phyloP scores from a whole-genome alignment of 2,888 invertebrate genomes.

The Drosophila anomelani region DNA sequence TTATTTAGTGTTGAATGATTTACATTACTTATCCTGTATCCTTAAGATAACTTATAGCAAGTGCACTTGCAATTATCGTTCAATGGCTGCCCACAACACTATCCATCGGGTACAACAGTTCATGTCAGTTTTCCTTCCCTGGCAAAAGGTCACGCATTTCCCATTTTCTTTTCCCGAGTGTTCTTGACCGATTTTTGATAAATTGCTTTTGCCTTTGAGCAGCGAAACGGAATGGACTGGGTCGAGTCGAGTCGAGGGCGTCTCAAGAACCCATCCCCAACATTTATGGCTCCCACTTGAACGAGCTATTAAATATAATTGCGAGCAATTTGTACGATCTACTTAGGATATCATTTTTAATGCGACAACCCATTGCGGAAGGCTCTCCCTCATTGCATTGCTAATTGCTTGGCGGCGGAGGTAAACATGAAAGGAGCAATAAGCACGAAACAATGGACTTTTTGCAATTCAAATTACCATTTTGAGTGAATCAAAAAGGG shows the following conservation, averaged over 20 bases:
- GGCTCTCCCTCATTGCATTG: slow-evolving; percentile 40
- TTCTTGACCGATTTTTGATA: slow-evolving; percentile 49
- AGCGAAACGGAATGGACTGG: slow-evolving; percentile 3
- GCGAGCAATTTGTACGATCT: slow-evolving; percentile 75
- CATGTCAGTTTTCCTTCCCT: slow-evolving; percentile 11
- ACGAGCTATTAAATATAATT: slow-evolving; percentile 74
- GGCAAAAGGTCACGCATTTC: slow-evolving; percentile 20
- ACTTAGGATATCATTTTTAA: slow-evolving; percentile 77
- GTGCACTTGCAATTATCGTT: slow-evolving; percentile 10
- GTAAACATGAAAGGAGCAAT: slow-evolving; percentile 39
- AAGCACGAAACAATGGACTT: slow-evolving; percentile 62
- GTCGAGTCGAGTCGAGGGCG: background rate
- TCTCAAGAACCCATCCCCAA: slow-evolving; percentile 36
- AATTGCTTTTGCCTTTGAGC: slow-evolving; percentile 50
- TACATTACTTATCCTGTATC: background rate
- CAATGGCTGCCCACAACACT: background rate
- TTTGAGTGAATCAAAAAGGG: slow-evolving; percentile 70
- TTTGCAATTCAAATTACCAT: slow-evolving; percentile 74
- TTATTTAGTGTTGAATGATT: background rate
- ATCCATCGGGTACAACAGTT: background rate
- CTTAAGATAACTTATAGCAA: background rate
- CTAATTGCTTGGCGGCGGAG: slow-evolving; percentile 56
- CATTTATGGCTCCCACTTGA: slow-evolving; percentile 60
- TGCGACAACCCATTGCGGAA: slow-evolving; percentile 46
- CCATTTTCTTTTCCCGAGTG: slow-evolving; percentile 18